These are phyloP conservation scores for Diplodus puntazzo DNA, from an alignment of 2,797 vertebrate species.

Conservation along the genomic window DNA sequence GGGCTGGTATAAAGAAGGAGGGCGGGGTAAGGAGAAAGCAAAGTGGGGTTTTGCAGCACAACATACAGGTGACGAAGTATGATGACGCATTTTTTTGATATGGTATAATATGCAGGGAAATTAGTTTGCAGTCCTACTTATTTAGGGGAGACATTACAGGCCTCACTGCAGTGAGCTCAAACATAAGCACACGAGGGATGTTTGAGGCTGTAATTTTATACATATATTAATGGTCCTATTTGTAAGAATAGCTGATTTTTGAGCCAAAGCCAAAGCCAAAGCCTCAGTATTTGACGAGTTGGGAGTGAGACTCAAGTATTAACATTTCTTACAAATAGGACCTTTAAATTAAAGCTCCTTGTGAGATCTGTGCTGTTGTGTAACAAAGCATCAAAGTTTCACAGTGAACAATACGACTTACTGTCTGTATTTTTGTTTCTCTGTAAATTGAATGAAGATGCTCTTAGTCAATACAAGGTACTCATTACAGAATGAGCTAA, in stretches of 20 bases:
- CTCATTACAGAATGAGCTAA: conserved; percentile 2
- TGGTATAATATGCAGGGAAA: conserved; percentile 18
- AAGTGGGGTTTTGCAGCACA: conserved; percentile 47
- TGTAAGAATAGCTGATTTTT: too few species aligned
- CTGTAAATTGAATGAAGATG: conserved; percentile 33
- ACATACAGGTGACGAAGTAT: conserved; percentile 33
- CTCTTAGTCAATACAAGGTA: conserved; percentile 8
- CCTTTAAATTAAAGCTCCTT: not conserved
- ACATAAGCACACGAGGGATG: not conserved
- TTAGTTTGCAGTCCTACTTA: conserved; percentile 24
- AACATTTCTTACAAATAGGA: too few species aligned
- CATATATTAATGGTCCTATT: too few species aligned
- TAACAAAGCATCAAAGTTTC: conserved; percentile 20
- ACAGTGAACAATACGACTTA: not conserved
- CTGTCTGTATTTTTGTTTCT: conserved; percentile 5
- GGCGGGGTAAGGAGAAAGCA: conserved; percentile 45
- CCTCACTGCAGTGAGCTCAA: conserved; percentile 21
- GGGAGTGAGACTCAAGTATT: too few species aligned
- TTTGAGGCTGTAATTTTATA: conserved; percentile 3
- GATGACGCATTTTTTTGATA: conserved; percentile 43
- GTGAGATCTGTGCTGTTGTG: conserved; percentile 12
- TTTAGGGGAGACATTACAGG: not conserved
- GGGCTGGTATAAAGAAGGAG: conserved; percentile 66
- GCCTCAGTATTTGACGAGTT: too few species aligned
- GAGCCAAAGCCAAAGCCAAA: too few species aligned